A percentile compares a stretch with the other conserved stretches of the same genome.
phyloP scores from a whole-genome alignment of 1,140 invertebrate genomes.

The Nasonia giraulti region DNA sequence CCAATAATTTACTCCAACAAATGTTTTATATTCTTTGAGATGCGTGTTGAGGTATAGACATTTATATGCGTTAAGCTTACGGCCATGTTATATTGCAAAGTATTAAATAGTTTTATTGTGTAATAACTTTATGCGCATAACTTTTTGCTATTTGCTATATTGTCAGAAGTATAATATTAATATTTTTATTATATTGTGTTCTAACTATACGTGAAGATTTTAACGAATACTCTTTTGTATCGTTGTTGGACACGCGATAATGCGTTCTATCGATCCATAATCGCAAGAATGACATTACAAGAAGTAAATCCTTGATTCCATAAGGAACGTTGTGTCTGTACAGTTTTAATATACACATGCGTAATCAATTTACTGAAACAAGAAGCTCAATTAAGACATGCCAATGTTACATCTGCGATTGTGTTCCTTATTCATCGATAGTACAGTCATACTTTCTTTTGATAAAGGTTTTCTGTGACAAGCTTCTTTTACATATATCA shows the following conservation, averaged over 20 bases:
- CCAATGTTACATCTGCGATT: conserved; percentile 40
- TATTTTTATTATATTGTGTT: conserved; percentile 50
- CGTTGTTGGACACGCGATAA: conserved; percentile 7
- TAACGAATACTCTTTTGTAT: conserved; percentile 29
- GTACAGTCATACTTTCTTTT: conserved; percentile 19
- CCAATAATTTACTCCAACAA: conserved; percentile 37
- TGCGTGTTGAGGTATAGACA: conserved; percentile 42
- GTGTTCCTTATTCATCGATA: conserved; percentile 34
- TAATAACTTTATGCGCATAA: conserved; percentile 56
- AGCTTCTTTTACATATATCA: conserved; percentile 10
- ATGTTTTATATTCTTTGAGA: conserved; percentile 52
- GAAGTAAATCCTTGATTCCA: neutral
- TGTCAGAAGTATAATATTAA: conserved; percentile 55
- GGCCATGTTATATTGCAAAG: conserved; percentile 65
- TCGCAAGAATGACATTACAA: conserved; percentile 11
- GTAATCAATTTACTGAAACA: conserved; percentile 15
- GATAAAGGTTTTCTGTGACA: neutral
- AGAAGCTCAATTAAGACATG: conserved; percentile 40
- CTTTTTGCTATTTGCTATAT: conserved; percentile 44
- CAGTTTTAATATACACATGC: conserved; percentile 30
- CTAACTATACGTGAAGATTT: conserved; percentile 22
- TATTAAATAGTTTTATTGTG: conserved; percentile 68
- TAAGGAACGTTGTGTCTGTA: conserved; percentile 33
- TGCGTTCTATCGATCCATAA: conserved; percentile 21
- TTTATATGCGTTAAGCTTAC: conserved; percentile 57